phyloP scores from a whole-genome alignment of 2,888 invertebrate species.

The Drosophila atripex region DNA sequence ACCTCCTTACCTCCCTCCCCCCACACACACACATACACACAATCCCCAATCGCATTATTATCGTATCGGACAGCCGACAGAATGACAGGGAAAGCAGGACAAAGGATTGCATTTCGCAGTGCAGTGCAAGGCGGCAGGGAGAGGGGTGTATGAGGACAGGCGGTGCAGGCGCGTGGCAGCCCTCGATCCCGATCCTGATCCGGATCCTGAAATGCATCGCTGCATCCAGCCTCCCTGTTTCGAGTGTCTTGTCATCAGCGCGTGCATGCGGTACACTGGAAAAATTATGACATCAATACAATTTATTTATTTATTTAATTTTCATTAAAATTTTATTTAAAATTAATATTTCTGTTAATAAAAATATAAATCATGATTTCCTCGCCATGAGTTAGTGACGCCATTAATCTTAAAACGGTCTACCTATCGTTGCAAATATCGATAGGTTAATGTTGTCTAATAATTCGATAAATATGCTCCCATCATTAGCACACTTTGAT shows the following conservation, averaged over 20 bases:
- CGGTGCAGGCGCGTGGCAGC: constrained; percentile 31
- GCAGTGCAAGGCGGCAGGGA: neutral
- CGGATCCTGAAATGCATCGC: constrained; percentile 9
- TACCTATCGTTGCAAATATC: too few relatives aligned
- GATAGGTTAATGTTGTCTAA: too few relatives aligned
- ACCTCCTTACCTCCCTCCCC: constrained; percentile 53
- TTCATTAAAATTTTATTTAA: too few relatives aligned
- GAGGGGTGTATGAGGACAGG: neutral
- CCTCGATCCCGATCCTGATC: constrained; percentile 3
- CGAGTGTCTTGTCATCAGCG: neutral
- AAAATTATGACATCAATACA: neutral
- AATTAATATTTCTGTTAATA: too few relatives aligned
- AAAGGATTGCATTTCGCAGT: constrained; percentile 42
- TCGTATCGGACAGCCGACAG: constrained; percentile 51
- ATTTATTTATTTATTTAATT: too few relatives aligned
- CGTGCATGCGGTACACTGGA: constrained; percentile 1
- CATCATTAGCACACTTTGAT: too few relatives aligned
- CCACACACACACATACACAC: constrained; percentile 38
- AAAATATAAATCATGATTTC: too few relatives aligned
- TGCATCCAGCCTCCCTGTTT: constrained; percentile 28
- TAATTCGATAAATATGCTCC: too few relatives aligned
- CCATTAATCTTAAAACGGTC: too few relatives aligned
- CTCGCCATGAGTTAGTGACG: too few relatives aligned
- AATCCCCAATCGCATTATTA: constrained; percentile 63
- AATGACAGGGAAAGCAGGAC: constrained; percentile 18